Evolutionary conservation across 2,888 invertebrate species (phyloP), one percentile per base, ranked within the genome.

Genomic region (Lasius platythorax): DNA sequence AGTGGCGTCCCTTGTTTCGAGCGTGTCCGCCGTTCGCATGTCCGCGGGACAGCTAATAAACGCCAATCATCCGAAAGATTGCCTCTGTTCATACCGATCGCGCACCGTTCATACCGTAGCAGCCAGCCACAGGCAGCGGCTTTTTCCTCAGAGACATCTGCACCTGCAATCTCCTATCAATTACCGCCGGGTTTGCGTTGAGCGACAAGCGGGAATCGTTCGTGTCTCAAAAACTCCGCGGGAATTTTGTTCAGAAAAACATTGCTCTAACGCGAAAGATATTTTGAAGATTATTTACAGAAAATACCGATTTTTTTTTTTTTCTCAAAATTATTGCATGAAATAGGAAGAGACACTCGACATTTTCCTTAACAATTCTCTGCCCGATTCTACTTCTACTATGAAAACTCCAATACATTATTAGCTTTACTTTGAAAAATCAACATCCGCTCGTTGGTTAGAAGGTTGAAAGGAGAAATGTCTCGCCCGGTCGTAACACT

Each of bases 1-100:
- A 46, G 3, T 66, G 70, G 46, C 70, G 40, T 64, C 70, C 70
- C 79, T 70, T 83, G 70, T 79, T 79, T 79, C 78, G 28, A 67
- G 46, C 82, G 61, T 68, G 67, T 74, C 72, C 64, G 58, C 40
- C 33, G 64, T 67, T 70, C 75, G 64, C 74, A 70, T 70, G 75
- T 75, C 83, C 83, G 73, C 76, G 50, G 64, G 46, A 63, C 83
- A 43, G 83, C 85, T 85, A 83, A 85, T 85, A 83, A 83, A 85
- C 78, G 85, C 76, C 85, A 83, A 85, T 85, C 85, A 85, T 83
- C 83, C 83, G 85, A 83, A 83, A 85, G 83, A 85, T 85, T 83
- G 85, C 70, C 76, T 72, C 53, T 66, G 76, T 76, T 74, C 61
- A 43, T 64, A 53, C 78, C 46, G 66, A 79, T 78, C 64, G 56